Evolutionary conservation across 2,797 vertebrate species (phyloP), one percentile per base, ranked within the genome.

Genomic region (Simalia tracyae): DNA sequence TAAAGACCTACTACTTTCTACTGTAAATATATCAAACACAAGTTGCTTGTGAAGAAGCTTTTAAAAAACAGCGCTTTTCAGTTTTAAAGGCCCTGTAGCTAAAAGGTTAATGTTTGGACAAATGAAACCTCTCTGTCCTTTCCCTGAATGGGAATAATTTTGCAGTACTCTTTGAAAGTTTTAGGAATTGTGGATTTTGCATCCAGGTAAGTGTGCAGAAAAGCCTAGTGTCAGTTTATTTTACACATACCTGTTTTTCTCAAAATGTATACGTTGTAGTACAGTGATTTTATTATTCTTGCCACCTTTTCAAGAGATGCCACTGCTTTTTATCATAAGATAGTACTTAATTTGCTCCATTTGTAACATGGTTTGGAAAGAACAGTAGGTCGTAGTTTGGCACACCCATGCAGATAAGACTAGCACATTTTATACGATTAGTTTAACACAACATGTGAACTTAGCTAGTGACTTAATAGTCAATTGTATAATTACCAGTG

Each of bases 1-100:
- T 92, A 95, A 94, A 95, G 36, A 76, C 93, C 96, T 94, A 94
- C 88, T 94, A 94, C 88, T 94, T 95, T 86, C 87, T 93, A 72
- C 86, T 90, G 36, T 95, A 94, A 95, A 95, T 92, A 88, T 84
- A 93, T 93, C 88, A 91, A 36, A 84, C 91, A 54, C 92, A 89
- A 42, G 36, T 94, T 91, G 89, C 91, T 91, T 92, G 31, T 76
- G 89, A 46, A 95, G 93, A 86, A 92, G 36, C 12, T 24, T 57
- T 90, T n/a, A 31, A 66, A 76, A 22, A 76, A 76, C 4, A 76
- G 19, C 2, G 2, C 15, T 57, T 93, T 96, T 95, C 8, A 26
- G 31, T 87, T 96, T 96, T 91, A 87, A 94, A 96, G 46, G 81
- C 4, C 5, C 1, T 95, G 95, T 96, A 93, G 19, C 22, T 90